Evolutionary conservation across 2,113 vertebrate species (phyloP).

Genomic region (Dendropsophus ebraccatus): DNA sequence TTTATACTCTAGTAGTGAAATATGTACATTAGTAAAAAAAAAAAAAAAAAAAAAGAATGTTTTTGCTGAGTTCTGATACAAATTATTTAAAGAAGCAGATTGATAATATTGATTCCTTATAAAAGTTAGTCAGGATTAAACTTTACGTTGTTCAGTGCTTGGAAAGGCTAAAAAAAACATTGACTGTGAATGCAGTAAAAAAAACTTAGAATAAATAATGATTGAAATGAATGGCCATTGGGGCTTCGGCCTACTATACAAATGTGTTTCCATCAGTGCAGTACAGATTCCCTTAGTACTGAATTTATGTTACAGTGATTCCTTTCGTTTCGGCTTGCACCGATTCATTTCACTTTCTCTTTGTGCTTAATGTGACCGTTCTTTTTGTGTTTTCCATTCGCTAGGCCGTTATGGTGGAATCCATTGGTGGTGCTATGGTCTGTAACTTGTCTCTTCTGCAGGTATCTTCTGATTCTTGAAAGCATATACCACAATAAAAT

Average conservation of each 20-base stretch:
- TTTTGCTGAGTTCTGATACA: not conserved
- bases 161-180: slow-evolving; percentile 77
- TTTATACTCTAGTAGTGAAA: not conserved
- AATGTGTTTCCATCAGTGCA: slow-evolving; percentile 16
- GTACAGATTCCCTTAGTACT: slow-evolving; percentile 5
- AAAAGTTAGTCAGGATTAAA: slow-evolving; percentile 71
- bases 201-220: not conserved
- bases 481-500: slow-evolving; percentile 72
- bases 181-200: slow-evolving; percentile 8
- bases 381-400: slow-evolving; percentile 91
- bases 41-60: not conserved
- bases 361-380: slow-evolving; percentile 89
- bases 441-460: slow-evolving; percentile 69
- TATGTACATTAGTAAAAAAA: not conserved
- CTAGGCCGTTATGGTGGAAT: slow-evolving; percentile 89
- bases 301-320: not conserved
- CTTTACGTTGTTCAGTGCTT: slow-evolving; percentile 70
- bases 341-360: slow-evolving; percentile 92
- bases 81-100: not conserved
- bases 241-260: not conserved
- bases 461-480: slow-evolving; percentile 73
- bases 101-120: slow-evolving; percentile 64
- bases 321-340: slow-evolving; percentile 47
- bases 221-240: not conserved
- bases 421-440: slow-evolving; percentile 81